These are phyloP conservation scores for Archips xylosteana DNA, from an alignment of 2,888 invertebrate species.

Conservation along the genomic window DNA sequence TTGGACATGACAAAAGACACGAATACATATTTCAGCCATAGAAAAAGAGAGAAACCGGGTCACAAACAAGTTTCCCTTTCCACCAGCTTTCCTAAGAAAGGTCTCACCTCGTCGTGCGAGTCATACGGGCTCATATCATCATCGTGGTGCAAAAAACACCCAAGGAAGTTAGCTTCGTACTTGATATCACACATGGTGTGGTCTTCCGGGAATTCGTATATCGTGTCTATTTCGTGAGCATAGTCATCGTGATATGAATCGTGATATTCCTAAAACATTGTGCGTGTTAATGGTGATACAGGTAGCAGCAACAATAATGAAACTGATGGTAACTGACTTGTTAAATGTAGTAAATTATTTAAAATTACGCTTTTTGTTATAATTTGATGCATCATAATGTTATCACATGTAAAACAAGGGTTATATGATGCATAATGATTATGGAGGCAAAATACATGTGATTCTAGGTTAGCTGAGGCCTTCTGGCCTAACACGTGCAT, in stretches of 20 bases:
- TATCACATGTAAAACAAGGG: too few relatives aligned
- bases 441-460: too few relatives aligned
- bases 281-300: slow-evolving; percentile 21
- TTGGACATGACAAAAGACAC: slow-evolving; percentile 7
- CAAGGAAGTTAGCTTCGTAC: slow-evolving; percentile 63
- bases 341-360: background rate
- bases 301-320: background rate
- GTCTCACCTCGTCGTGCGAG: slow-evolving; percentile 53
- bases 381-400: too few relatives aligned
- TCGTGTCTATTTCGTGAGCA: slow-evolving; percentile 76
- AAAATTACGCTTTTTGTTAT: too few relatives aligned
- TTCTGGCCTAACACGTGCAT: too few relatives aligned
- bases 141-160: slow-evolving; percentile 59
- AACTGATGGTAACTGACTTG: background rate
- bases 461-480: too few relatives aligned
- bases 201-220: slow-evolving; percentile 69
- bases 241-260: slow-evolving; percentile 54
- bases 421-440: too few relatives aligned
- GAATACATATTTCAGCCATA: background rate
- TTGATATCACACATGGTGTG: slow-evolving; percentile 61
- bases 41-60: background rate
- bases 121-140: slow-evolving; percentile 54
- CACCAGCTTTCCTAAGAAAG: slow-evolving; percentile 14
- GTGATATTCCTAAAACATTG: slow-evolving; percentile 50
- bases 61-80: background rate